Evolutionary conservation across 2,888 invertebrate genomes (phyloP).

Genomic region (Philaethria dido): DNA sequence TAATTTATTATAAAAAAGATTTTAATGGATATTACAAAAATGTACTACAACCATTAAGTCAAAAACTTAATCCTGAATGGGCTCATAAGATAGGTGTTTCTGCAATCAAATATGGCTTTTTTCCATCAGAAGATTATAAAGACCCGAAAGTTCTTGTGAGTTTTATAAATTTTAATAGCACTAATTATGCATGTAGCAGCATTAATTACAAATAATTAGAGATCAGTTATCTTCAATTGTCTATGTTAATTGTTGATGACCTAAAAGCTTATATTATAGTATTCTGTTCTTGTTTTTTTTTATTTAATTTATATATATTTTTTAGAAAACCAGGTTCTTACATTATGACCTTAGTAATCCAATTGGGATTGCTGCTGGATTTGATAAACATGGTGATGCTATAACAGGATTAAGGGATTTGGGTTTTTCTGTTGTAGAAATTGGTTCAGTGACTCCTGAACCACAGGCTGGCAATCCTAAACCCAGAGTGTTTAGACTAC

Average conservation of each 20-base stretch:
- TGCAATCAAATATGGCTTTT: slow-evolving; percentile 89
- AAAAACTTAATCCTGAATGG: slow-evolving; percentile 90
- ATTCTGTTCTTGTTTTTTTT: background rate
- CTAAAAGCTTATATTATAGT: background rate
- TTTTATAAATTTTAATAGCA: slow-evolving; percentile 39
- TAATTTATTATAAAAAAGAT: slow-evolving; percentile 88
- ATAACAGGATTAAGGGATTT: slow-evolving; percentile 90
- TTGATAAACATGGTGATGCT: slow-evolving; percentile 98
- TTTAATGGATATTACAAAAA: slow-evolving; percentile 91
- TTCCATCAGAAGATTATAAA: slow-evolving; percentile 83
- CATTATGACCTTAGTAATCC: slow-evolving; percentile 92
- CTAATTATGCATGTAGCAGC: background rate
- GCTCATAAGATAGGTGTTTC: slow-evolving; percentile 92
- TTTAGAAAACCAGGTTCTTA: slow-evolving; percentile 88
- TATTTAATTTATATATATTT: background rate
- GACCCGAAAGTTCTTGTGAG: slow-evolving; percentile 88
- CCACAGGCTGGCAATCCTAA: slow-evolving; percentile 97
- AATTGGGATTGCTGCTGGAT: slow-evolving; percentile 98
- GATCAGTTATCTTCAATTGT: background rate
- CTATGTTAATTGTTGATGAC: slow-evolving; percentile 2
- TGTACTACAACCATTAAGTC: slow-evolving; percentile 88
- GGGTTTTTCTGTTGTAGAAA: slow-evolving; percentile 98
- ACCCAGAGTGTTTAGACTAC: slow-evolving; percentile 95
- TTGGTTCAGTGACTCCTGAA: slow-evolving; percentile 97
- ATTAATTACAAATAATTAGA: background rate